phyloP scores from a whole-genome alignment of 1,140 invertebrate genomes.

The Dermatophagoides farinae region DNA sequence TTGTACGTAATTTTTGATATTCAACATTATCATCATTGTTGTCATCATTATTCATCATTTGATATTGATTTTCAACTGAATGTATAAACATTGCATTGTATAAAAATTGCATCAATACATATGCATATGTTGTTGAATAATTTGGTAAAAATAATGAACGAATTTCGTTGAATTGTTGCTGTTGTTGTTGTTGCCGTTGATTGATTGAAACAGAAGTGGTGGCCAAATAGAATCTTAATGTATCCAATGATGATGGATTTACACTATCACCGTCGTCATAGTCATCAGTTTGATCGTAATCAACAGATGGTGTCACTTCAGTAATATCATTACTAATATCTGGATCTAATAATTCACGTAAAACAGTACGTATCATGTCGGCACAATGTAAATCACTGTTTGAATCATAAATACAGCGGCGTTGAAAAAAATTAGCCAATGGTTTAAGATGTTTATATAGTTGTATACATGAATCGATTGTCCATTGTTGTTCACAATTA shows the following conservation, averaged over 20 bases:
- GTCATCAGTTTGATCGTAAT: background rate
- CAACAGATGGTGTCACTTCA: too few species aligned
- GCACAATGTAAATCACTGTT: too few species aligned
- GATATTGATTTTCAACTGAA: background rate
- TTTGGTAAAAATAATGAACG: background rate
- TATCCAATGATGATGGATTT: background rate
- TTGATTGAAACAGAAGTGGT: background rate
- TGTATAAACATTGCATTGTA: background rate
- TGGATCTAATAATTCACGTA: too few species aligned
- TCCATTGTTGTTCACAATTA: too few species aligned
- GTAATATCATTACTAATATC: too few species aligned
- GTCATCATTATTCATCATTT: background rate
- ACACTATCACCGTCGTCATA: background rate
- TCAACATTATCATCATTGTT: background rate
- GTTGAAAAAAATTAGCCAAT: too few species aligned
- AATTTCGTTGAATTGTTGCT: background rate
- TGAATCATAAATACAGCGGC: too few species aligned
- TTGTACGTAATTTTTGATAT: background rate
- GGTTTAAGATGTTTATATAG: too few species aligned
- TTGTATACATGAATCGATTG: too few species aligned
- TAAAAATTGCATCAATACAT: background rate
- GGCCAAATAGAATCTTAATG: background rate
- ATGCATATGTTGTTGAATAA: background rate
- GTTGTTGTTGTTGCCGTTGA: background rate
- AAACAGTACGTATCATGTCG: too few species aligned